These are phyloP conservation scores for Girardinichthys multiradiatus DNA, from an alignment of 2,113 vertebrate species.

Conservation along the genomic window DNA sequence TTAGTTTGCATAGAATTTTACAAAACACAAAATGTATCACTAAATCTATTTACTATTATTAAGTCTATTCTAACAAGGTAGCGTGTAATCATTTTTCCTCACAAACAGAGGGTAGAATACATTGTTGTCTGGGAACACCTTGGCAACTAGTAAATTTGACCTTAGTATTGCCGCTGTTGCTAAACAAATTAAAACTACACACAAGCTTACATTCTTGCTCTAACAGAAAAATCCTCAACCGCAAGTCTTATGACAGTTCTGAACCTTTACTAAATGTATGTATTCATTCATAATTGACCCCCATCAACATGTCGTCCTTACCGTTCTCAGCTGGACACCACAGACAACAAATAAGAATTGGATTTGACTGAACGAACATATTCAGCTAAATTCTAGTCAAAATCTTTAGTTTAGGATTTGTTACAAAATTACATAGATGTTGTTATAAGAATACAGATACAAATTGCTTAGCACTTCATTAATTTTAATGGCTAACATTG, in stretches of 20 bases:
- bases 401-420: neutral
- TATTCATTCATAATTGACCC: neutral
- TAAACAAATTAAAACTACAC: neutral
- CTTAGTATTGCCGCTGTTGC: neutral
- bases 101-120: no score
- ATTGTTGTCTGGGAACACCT: no score
- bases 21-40: no score
- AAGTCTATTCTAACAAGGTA: no score
- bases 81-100: no score
- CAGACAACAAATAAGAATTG: neutral
- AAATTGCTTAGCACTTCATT: neutral
- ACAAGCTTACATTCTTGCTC: neutral
- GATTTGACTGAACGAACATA: neutral
- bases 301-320: neutral
- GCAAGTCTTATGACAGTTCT: neutral
- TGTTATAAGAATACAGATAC: neutral
- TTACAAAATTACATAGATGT: neutral
- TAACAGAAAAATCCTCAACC: neutral
- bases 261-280: neutral
- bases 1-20: no score
- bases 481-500: neutral
- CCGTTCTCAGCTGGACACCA: neutral
- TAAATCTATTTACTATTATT: no score
- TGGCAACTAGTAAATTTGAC: no score
- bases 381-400: neutral